Conservation (phyloP, 2,797 vertebrate species). For the Rallus crepitans region DNA sequence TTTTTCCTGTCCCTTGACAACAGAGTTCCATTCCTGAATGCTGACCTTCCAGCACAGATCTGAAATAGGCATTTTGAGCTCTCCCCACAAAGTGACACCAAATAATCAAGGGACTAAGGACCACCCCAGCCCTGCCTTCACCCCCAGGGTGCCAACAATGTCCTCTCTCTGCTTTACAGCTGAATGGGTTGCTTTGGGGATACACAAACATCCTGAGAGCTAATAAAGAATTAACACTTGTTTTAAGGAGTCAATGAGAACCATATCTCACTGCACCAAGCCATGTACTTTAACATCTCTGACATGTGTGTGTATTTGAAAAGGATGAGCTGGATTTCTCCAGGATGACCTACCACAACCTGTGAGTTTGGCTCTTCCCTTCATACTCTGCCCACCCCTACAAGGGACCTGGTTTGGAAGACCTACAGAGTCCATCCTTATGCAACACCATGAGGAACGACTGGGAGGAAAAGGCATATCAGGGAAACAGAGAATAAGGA, state of each 20-base stretch:
- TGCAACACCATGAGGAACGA: neutral
- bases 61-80: fast-evolving
- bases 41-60: neutral
- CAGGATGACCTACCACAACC: neutral
- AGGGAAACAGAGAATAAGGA: neutral
- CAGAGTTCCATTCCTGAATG: neutral
- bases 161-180: neutral
- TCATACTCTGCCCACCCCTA: neutral
- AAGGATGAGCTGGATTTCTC: neutral
- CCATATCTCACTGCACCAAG: neutral
- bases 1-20: neutral
- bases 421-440: neutral
- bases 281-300: neutral
- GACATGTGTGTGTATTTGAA: neutral
- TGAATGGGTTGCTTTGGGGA: neutral
- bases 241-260: neutral
- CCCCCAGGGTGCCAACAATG: neutral
- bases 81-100: neutral
- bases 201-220: neutral
- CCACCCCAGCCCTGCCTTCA: neutral
- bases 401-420: neutral
- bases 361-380: neutral
- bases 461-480: neutral
- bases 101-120: neutral
- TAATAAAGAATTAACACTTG: neutral